Base-by-base conservation (phyloP, 2,888 invertebrate genomes). In the Apomyelois bistriatella region DNA sequence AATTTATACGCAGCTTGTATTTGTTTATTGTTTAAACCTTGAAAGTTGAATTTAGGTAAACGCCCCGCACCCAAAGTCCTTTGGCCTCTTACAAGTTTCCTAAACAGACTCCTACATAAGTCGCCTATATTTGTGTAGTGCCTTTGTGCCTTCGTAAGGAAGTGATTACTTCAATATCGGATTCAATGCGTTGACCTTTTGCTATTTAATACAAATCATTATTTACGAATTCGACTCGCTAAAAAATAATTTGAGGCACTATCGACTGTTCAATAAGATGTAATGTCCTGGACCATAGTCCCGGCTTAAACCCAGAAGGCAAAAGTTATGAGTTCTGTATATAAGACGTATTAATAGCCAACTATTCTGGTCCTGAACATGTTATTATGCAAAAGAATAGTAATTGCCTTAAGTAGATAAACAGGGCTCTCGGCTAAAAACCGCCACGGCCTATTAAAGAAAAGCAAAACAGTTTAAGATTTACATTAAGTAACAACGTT, bases 61-160 rank as follows among this genome's bases (percentile, higher is more conserved):
- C 28, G 10, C 28, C n/a, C 22, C 5, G 22, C 22, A 22, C 22
- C 22, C 22, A 22, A 22, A 22, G 22, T 22, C 22, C 32, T 43
- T 13, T 3, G 30, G 15, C 37, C 37, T 38, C 15, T 22, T 22
- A 22, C 54, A 51, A 51, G 48, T 17, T 48, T 30, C 30, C 16
- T 15, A 41, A 10, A 43, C 66, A 53, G 58, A 68, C 65, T 61
- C 59, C 42, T 62, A 61, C 65, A 43, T 53, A 48, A 61, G 2
- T 28, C 69, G 58, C 68, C 72, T 60, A 70, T 68, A 54, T 52
- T 46, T 6, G 15, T 8, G 37, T 13, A 13, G 15, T 7, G 5
- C 13, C 37, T 13, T 38, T 22, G 22, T 22, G 22, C 22, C 22
- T 22, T 22, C 22, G 5, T 22, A 22, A 22, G 43, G 13, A 30